A percentile compares a stretch with the other conserved stretches of the same genome.
Evolutionary conservation across 2,797 vertebrate species (phyloP).

Genomic region (Meda fulgida): DNA sequence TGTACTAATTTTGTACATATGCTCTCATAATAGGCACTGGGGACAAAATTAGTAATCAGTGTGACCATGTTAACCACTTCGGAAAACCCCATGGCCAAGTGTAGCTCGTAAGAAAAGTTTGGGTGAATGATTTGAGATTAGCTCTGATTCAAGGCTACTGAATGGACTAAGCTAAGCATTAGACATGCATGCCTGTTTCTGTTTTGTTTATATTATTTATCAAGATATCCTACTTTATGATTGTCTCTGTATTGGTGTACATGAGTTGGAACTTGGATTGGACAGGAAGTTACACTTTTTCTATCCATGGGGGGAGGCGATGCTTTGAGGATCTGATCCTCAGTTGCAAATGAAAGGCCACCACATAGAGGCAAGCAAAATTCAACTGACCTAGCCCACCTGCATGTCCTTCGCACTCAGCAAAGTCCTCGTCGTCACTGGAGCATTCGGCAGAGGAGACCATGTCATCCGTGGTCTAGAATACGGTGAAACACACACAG

Average conservation of each 20-base stretch:
- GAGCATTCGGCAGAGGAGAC: conserved; percentile 98
- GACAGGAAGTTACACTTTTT: conserved; percentile 76
- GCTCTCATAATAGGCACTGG: conserved; percentile 55
- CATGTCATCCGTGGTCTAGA: conserved; percentile 84
- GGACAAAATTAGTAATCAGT: conserved; percentile 84
- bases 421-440: conserved; percentile 97
- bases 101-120: conserved; percentile 70
- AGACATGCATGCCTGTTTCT: conserved; percentile 35
- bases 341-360: conserved; percentile 82
- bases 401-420: conserved; percentile 95
- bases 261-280: conserved; percentile 60
- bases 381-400: conserved; percentile 99
- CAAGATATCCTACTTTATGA: conserved; percentile 56
- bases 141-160: conserved; percentile 50
- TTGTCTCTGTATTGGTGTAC: conserved; percentile 83
- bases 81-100: conserved; percentile 89
- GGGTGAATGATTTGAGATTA: conserved; percentile 54
- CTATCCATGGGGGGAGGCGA: conserved; percentile 90
- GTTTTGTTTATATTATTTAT: conserved; percentile 27
- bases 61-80: conserved; percentile 86
- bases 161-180: conserved; percentile 57
- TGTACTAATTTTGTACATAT: conserved; percentile 84
- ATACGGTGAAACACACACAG: conserved; percentile 55
- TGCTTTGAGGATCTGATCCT: conserved; percentile 83
- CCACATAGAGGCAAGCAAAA: conserved; percentile 86